These are phyloP conservation scores for Gnathonemus longibarbis DNA, from an alignment of 2,113 vertebrate species.

Conservation along the genomic window DNA sequence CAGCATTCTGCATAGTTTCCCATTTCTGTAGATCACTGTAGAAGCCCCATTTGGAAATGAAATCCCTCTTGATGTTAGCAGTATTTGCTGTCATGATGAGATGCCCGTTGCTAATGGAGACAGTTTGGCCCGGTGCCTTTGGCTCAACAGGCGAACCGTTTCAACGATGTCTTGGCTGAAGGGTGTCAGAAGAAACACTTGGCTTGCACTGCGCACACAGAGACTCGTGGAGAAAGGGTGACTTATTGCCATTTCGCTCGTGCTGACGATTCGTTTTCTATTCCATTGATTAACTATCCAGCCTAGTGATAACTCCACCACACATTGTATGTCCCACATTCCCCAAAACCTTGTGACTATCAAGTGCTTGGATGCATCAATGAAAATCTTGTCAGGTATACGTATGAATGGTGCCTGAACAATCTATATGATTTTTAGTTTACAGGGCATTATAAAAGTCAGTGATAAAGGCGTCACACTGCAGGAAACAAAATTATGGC, in stretches of 20 bases:
- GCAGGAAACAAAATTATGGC: background rate
- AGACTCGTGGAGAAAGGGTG: background rate
- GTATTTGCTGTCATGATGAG: background rate
- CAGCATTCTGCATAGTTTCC: background rate
- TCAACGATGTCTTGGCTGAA: background rate
- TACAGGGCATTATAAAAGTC: background rate
- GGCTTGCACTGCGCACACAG: background rate
- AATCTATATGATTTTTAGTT: background rate
- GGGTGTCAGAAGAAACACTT: background rate
- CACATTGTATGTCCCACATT: background rate
- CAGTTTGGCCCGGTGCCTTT: background rate
- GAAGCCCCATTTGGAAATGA: background rate
- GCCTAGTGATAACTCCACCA: background rate
- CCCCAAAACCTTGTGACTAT: background rate
- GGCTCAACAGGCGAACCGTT: background rate
- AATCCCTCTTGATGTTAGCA: background rate
- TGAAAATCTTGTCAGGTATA: background rate
- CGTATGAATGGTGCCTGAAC: background rate
- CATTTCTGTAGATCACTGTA: background rate
- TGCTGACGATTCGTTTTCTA: background rate
- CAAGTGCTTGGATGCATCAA: background rate
- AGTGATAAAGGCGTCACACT: background rate
- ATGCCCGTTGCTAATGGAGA: background rate
- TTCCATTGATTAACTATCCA: slow-evolving; percentile 6
- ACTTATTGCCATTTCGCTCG: background rate